Conservation (phyloP, 2,888 invertebrate species). For the Sabatieria punctata region DNA sequence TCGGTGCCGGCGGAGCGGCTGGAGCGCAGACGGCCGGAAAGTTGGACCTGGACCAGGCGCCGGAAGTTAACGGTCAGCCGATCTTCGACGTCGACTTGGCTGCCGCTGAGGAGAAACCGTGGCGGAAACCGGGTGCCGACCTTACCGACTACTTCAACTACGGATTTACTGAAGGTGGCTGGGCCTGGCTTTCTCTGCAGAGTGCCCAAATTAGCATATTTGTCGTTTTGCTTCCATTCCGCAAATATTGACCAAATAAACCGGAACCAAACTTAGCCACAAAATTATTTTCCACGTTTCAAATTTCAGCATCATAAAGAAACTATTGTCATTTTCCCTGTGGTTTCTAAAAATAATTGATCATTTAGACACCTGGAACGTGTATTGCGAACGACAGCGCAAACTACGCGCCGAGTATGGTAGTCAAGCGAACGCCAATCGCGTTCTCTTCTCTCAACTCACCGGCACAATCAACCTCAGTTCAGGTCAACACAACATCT, state of each 20-base stretch:
- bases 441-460: slow-evolving; percentile 15
- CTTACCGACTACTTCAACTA: slow-evolving; percentile 98
- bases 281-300: not conserved
- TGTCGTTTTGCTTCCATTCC: too few species aligned
- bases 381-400: slow-evolving; percentile 65
- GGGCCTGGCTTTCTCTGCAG: too few species aligned
- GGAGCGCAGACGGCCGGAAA: slow-evolving; percentile 7
- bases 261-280: not conserved
- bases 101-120: slow-evolving; percentile 81
- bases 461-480: too few species aligned
- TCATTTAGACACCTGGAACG: slow-evolving; percentile 69
- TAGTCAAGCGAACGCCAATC: slow-evolving; percentile 18
- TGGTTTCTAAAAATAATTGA: not conserved
- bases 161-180: slow-evolving; percentile 96
- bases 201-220: too few species aligned
- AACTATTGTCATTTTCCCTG: too few species aligned
- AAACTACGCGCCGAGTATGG: slow-evolving; percentile 33
- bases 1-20: not conserved
- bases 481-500: too few species aligned
- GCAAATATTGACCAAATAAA: slow-evolving; percentile 10
- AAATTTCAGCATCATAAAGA: not conserved
- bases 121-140: slow-evolving; percentile 95
- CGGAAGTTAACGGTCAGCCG: slow-evolving; percentile 8
- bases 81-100: slow-evolving; percentile 1
- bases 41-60: slow-evolving; percentile 15